Conservation (phyloP, 2,888 invertebrate genomes). For the Zygogramma bicolorata region DNA sequence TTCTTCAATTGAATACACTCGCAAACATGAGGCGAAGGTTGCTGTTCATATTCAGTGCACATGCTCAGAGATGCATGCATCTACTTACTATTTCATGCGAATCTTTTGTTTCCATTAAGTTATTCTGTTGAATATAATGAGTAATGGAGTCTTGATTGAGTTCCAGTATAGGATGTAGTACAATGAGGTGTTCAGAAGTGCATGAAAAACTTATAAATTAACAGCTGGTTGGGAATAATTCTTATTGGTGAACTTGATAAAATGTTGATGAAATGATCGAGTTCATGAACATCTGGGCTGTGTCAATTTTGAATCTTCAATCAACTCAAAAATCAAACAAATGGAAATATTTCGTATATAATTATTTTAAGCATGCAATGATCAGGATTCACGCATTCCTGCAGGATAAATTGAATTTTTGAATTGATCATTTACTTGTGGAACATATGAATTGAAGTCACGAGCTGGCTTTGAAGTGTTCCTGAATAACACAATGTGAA, state of each 20-base stretch:
- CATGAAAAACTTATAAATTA: neutral
- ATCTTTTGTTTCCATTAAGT: neutral
- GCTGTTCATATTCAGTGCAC: slow-evolving; percentile 28
- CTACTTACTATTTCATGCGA: neutral
- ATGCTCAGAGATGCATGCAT: slow-evolving; percentile 31
- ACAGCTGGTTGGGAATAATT: neutral
- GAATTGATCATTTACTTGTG: no score
- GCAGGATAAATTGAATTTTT: no score
- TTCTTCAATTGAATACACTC: slow-evolving; percentile 21
- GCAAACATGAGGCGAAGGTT: slow-evolving; percentile 29
- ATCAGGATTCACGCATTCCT: no score
- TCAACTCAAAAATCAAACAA: no score
- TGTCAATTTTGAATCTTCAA: no score
- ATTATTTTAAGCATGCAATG: no score
- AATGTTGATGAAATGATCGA: neutral
- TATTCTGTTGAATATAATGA: slow-evolving; percentile 3
- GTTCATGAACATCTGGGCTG: neutral
- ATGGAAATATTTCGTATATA: no score
- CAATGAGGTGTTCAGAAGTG: neutral
- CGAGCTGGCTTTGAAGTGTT: no score
- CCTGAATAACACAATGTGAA: no score
- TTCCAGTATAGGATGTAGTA: neutral
- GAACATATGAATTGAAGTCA: no score
- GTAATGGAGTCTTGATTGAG: neutral
- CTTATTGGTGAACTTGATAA: neutral